These are phyloP conservation scores for Phenganax stokvisi DNA, from an alignment of 92 coral and sea anemone genomes.

Conservation along the genomic window DNA sequence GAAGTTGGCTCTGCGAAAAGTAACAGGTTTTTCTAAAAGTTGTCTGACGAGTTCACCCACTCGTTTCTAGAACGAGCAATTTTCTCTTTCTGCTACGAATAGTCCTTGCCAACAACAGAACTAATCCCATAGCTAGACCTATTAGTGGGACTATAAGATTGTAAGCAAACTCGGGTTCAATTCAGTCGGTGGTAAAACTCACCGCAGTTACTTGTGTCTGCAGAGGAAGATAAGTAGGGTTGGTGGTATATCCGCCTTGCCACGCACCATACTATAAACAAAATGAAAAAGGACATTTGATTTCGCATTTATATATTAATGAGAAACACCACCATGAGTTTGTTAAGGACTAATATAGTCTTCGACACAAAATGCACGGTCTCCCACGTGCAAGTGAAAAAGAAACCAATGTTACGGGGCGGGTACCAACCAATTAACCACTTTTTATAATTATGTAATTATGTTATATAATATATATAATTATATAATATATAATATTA, in stretches of 20 bases:
- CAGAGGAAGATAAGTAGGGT: slow-evolving; percentile 29
- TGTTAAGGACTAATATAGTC: too few relatives aligned
- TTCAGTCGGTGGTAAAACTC: not conserved
- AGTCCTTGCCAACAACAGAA: not conserved
- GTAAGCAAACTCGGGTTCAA: not conserved
- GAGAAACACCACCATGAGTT: too few relatives aligned
- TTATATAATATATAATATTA: too few relatives aligned
- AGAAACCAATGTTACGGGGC: too few relatives aligned
- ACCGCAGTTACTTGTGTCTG: slow-evolving; percentile 34
- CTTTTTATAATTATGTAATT: too few relatives aligned
- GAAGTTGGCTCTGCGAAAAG: slow-evolving; percentile 57
- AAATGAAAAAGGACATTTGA: not conserved
- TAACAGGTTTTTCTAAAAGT: too few relatives aligned
- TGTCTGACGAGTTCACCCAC: too few relatives aligned
- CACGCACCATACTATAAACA: slow-evolving; percentile 25
- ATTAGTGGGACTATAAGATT: not conserved
- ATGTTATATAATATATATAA: too few relatives aligned
- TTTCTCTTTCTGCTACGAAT: not conserved
- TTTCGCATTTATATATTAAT: not conserved
- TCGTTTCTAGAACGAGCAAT: not conserved
- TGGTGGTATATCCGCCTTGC: slow-evolving; percentile 28
- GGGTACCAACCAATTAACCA: too few relatives aligned
- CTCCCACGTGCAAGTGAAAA: too few relatives aligned
- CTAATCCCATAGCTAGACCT: not conserved
- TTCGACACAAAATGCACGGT: too few relatives aligned